phyloP scores from a whole-genome alignment of 2,797 vertebrate genomes.

The Sebastes nivosus region DNA sequence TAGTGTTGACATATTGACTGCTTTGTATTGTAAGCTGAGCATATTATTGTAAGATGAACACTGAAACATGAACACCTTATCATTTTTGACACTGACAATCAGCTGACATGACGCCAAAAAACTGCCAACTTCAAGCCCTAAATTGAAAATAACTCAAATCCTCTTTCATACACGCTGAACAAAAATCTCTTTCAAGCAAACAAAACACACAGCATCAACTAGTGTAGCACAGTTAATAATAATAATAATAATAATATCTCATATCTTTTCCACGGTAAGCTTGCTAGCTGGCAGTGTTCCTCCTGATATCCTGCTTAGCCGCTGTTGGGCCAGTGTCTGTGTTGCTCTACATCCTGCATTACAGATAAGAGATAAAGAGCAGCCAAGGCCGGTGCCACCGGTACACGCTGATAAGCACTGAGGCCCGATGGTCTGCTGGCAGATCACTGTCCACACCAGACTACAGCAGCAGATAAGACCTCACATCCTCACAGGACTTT shows the following conservation, averaged over 20 bases:
- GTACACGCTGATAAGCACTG: conserved; percentile 64
- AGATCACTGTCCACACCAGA: conserved; percentile 63
- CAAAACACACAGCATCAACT: background rate
- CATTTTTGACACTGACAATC: background rate
- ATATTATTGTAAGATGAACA: background rate
- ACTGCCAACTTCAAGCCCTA: background rate
- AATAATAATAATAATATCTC: background rate
- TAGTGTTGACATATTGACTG: conserved; percentile 20
- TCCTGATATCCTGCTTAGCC: conserved; percentile 54
- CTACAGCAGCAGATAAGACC: conserved; percentile 61
- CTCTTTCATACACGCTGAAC: background rate
- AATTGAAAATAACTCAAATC: background rate
- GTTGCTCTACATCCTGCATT: conserved; percentile 56
- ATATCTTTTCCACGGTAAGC: conserved; percentile 10
- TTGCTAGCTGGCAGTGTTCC: background rate
- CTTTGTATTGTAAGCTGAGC: conserved; percentile 15
- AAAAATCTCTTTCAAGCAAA: background rate
- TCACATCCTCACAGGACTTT: conserved; percentile 41
- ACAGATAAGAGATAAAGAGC: conserved; percentile 71
- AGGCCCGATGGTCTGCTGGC: conserved; percentile 40
- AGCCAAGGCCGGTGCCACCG: conserved; percentile 34
- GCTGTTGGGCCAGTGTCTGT: conserved; percentile 31
- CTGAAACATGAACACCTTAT: conserved; percentile 8
- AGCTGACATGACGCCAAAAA: conserved; percentile 5
- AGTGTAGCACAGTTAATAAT: conserved; percentile 27